These are phyloP conservation scores for Allophyes oxyacanthae DNA, from an alignment of 2,888 invertebrate species.

Conservation along the genomic window DNA sequence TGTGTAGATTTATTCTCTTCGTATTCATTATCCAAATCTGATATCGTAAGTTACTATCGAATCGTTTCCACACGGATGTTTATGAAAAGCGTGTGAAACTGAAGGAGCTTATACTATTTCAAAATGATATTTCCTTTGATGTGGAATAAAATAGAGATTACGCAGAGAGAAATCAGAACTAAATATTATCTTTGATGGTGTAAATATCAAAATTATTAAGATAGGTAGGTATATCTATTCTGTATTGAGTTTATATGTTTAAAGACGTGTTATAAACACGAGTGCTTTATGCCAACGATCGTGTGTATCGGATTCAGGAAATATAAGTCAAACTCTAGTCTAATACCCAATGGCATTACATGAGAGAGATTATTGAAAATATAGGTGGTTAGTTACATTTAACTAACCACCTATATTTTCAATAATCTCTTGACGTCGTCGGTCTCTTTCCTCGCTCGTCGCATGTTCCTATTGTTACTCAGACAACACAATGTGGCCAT, in stretches of 20 bases:
- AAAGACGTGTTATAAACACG: conserved; percentile 18
- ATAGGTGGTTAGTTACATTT: too few species aligned
- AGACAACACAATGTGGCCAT: conserved; percentile 22
- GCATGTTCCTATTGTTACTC: conserved; percentile 37
- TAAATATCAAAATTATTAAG: conserved; percentile 4
- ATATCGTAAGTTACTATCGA: conserved; percentile 2
- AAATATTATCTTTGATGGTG: conserved; percentile 26
- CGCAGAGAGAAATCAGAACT: conserved; percentile 12
- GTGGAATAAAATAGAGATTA: conserved; percentile 11
- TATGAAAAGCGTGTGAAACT: conserved; percentile 9
- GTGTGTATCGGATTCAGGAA: conserved; percentile 13
- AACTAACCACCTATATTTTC: conserved; percentile 18
- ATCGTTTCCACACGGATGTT: conserved; percentile 14
- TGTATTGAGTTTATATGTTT: conserved; percentile 15
- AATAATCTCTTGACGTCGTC: conserved; percentile 26
- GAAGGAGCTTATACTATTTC: conserved; percentile 10
- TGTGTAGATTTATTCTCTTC: too few species aligned
- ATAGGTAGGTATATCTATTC: neutral
- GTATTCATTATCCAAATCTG: conserved; percentile 11
- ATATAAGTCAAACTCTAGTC: conserved; percentile 13
- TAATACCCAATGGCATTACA: conserved; percentile 22
- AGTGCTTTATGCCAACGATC: conserved; percentile 1
- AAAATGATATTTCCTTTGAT: conserved; percentile 15
- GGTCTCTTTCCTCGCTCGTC: conserved; percentile 33
- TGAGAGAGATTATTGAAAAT: too few species aligned